These are phyloP conservation scores for Temnothorax longispinosus DNA, from an alignment of 1,140 invertebrate genomes.

Conservation along the genomic window DNA sequence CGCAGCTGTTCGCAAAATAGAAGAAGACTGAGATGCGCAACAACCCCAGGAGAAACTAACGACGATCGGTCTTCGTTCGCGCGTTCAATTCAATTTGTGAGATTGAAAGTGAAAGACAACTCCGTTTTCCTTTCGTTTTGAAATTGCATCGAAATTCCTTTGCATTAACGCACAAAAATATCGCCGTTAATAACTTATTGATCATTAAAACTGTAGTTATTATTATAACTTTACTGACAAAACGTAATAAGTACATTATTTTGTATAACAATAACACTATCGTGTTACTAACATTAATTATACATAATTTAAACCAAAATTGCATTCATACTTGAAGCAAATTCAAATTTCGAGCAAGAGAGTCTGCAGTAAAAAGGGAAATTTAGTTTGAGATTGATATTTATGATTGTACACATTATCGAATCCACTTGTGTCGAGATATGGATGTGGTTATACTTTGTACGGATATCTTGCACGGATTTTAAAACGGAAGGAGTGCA, in stretches of 20 bases:
- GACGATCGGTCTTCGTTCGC: background rate
- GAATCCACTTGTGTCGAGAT: constrained; percentile 22
- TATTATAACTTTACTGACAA: background rate
- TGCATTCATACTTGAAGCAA: background rate
- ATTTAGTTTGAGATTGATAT: background rate
- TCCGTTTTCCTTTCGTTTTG: background rate
- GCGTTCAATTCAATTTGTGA: background rate
- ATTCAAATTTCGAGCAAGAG: background rate
- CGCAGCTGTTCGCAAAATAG: constrained; percentile 39
- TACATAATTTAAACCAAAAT: background rate
- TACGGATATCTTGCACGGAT: background rate
- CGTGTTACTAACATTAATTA: background rate
- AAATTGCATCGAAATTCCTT: background rate
- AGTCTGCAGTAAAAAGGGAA: background rate
- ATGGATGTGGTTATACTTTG: background rate
- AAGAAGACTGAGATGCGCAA: background rate
- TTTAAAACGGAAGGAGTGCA: background rate
- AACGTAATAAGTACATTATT: background rate
- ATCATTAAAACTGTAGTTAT: background rate
- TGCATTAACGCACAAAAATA: background rate
- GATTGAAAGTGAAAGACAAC: background rate
- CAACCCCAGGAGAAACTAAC: background rate
- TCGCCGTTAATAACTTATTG: background rate
- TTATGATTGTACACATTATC: background rate
- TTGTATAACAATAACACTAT: background rate